Percentiles rank a stretch among this genome's conserved stretches.
Conservation (phyloP, 2,113 vertebrate species). For the Gobio gobio region DNA sequence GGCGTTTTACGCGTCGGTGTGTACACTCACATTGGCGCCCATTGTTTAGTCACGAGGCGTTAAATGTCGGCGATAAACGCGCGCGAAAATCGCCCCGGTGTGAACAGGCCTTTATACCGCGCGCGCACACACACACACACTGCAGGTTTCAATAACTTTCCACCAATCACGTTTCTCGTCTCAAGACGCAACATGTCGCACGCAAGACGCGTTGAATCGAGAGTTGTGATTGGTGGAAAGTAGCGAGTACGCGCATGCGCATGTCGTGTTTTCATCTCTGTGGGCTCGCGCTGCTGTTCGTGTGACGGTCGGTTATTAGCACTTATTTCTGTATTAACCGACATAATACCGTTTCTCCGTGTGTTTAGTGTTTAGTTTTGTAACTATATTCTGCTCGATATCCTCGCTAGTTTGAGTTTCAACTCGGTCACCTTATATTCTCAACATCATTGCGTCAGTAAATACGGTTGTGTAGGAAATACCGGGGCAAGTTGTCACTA, state of each 20-base stretch:
- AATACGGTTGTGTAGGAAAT: not conserved
- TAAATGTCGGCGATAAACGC: no score
- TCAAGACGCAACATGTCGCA: not conserved
- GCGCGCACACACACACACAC: not conserved
- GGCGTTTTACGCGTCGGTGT: no score
- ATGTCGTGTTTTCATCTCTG: not conserved
- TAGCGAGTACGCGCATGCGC: not conserved
- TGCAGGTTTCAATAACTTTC: not conserved
- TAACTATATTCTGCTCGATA: not conserved
- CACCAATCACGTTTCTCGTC: not conserved
- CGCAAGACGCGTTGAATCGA: not conserved
- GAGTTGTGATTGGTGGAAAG: constrained; percentile 34
- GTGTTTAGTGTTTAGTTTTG: not conserved
- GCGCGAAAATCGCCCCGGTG: no score
- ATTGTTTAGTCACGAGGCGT: no score
- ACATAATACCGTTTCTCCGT: no score
- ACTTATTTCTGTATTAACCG: not conserved
- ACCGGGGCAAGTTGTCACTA: not conserved
- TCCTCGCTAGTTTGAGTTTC: not conserved
- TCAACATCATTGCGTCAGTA: not conserved
- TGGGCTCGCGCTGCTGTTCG: not conserved
- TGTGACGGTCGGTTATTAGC: not conserved
- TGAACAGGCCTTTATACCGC: no score
- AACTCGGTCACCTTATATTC: not conserved
- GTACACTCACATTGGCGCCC: no score